Base-by-base conservation (phyloP, 2,113 vertebrate genomes). In the Tachysurus fulvidraco region DNA sequence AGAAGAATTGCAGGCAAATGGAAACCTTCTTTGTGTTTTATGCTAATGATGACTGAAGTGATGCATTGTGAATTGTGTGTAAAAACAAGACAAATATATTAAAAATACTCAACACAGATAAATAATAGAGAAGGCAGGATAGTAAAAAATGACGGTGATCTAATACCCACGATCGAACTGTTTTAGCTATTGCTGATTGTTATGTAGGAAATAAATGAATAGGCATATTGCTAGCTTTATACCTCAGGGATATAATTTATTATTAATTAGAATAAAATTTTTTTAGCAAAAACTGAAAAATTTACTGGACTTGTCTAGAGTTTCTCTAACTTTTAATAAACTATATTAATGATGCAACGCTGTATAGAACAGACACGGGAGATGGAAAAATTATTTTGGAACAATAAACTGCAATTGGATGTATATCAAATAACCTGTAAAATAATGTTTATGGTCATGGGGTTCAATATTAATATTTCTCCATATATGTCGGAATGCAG, bases 381-480 rank as follows among this genome's bases (percentile, higher is more conserved):
- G 2, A 23, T 52, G 2, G 4, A 0, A 76, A 60, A 52, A 64
- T 54, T 16, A 25, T 36, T 79, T 62, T 25, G 41, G 17, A 65
- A 65, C 30, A 78, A 36, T 54, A 77, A 78, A 55, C n/a, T 14
- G 30, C 64, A 81, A 81, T 86, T 80, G 36, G 36, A 36, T 36
- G 36, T 36, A 36, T 36, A 36, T 79, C 41, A 79, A 67, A 79
- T 65, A 62, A n/a, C 19, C 64, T 85, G 65, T 67, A 59, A 36
- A 36, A n/a, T 23, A 19, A 62, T 46, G 14, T 60, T 25, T 62
- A 76, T 84, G 83, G 55, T 77, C 46, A 54, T n/a, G 73, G 25
- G 65, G 54, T 77, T 64, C n/a, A 87, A 44, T 23, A 60, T 52
- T 46, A 86, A 62, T 86, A 59, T 73, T 83, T n/a, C 52, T 36